A percentile compares a stretch with the other conserved stretches of the same genome.
Conservation (phyloP, 2,888 invertebrate species). For the Eupeodes latifasciatus region DNA sequence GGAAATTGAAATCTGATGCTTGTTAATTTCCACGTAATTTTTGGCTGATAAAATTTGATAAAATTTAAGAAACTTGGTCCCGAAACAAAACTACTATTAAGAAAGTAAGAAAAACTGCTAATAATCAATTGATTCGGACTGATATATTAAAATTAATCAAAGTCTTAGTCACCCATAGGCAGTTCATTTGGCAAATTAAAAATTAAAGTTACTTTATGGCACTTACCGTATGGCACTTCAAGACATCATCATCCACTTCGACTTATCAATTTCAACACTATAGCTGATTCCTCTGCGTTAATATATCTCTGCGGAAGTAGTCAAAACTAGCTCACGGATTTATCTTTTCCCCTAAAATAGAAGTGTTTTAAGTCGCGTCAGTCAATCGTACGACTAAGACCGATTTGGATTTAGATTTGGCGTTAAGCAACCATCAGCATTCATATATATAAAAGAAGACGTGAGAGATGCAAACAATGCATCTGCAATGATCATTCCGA, state of each 20-base stretch:
- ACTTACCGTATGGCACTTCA: background rate
- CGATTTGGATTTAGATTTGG: background rate
- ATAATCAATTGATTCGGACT: no score
- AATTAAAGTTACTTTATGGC: background rate
- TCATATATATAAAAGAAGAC: background rate
- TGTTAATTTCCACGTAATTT: no score
- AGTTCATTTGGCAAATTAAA: background rate
- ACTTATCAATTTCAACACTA: no score
- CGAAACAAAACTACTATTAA: no score
- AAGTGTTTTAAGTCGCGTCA: conserved; percentile 30
- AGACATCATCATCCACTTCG: background rate
- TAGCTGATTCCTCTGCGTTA: background rate
- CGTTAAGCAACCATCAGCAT: background rate
- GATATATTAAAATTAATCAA: background rate
- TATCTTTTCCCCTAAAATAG: conserved; percentile 47
- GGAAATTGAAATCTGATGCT: no score
- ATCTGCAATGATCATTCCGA: background rate
- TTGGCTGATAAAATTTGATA: no score
- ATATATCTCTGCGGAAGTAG: conserved; percentile 63
- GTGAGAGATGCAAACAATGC: conserved; percentile 52
- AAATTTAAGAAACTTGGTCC: no score
- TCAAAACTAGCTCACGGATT: conserved; percentile 66
- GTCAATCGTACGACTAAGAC: background rate
- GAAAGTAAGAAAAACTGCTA: no score
- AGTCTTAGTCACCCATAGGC: background rate